These are phyloP conservation scores for Andrena praecox DNA, from an alignment of 2,888 invertebrate genomes.

Conservation along the genomic window DNA sequence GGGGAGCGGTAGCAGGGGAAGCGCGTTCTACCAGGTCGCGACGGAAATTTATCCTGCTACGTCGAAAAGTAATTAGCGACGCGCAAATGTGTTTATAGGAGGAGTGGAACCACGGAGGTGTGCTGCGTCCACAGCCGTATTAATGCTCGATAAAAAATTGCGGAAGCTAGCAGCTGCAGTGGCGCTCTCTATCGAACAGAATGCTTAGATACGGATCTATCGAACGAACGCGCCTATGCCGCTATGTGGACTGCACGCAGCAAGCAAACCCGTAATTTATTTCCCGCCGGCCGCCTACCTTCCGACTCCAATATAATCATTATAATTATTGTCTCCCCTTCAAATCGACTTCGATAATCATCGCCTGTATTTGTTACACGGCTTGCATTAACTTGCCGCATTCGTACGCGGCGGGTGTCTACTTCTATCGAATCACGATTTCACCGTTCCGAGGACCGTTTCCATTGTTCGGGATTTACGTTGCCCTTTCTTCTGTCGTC, in stretches of 20 bases:
- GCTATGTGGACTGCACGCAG: slow-evolving; percentile 81
- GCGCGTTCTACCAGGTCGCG: not conserved
- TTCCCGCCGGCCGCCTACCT: slow-evolving; percentile 80
- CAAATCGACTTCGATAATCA: slow-evolving; percentile 82
- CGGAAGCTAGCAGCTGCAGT: slow-evolving; percentile 78
- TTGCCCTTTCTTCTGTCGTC: not conserved
- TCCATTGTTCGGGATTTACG: slow-evolving; percentile 44
- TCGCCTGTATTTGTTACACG: slow-evolving; percentile 77
- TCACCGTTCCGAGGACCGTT: slow-evolving; percentile 32
- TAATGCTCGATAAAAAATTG: slow-evolving; percentile 76
- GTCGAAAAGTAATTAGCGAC: slow-evolving; percentile 36
- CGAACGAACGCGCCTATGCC: slow-evolving; percentile 82
- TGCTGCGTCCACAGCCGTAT: slow-evolving; percentile 42
- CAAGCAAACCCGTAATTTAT: slow-evolving; percentile 83
- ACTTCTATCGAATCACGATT: slow-evolving; percentile 54
- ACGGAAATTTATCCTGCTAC: slow-evolving; percentile 15
- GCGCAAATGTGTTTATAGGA: slow-evolving; percentile 21
- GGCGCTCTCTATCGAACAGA: slow-evolving; percentile 79
- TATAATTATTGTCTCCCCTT: slow-evolving; percentile 83
- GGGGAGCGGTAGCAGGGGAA: not conserved
- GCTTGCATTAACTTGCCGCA: slow-evolving; percentile 50
- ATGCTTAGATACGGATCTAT: slow-evolving; percentile 82
- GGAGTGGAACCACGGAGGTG: slow-evolving; percentile 3
- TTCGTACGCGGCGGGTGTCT: slow-evolving; percentile 40
- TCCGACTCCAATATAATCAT: slow-evolving; percentile 82